These are phyloP conservation scores for Rhagophthalmus giganteus DNA, from an alignment of 2,888 invertebrate genomes.

Conservation along the genomic window DNA sequence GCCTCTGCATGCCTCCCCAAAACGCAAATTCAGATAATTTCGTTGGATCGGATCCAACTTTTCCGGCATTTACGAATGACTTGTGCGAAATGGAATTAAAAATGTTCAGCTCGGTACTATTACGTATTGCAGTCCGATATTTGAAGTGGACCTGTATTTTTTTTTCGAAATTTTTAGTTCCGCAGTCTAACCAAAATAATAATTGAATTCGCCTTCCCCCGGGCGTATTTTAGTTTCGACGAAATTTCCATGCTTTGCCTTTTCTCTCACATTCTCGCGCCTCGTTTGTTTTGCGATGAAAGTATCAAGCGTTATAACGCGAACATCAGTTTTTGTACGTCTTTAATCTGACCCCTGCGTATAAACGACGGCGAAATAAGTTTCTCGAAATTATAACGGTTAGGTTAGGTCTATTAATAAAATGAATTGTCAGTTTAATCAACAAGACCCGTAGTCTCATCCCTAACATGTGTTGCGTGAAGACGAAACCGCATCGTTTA, in stretches of 20 bases:
- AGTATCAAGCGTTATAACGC: neutral
- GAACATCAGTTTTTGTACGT: neutral
- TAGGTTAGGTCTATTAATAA: no score
- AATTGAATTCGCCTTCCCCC: slow-evolving; percentile 10
- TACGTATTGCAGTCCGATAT: neutral
- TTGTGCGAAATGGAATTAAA: slow-evolving; percentile 18
- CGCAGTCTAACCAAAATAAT: slow-evolving; percentile 1
- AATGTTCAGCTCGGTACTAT: slow-evolving; percentile 4
- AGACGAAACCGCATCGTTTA: no score
- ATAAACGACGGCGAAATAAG: no score
- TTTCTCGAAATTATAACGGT: no score
- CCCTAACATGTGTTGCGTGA: no score
- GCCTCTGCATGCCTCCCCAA: slow-evolving; percentile 24
- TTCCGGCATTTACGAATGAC: slow-evolving; percentile 14
- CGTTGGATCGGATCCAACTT: slow-evolving; percentile 34
- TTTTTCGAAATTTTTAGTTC: slow-evolving; percentile 4
- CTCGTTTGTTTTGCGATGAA: slow-evolving; percentile 8
- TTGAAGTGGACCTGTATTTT: slow-evolving; percentile 1
- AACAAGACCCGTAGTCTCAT: no score
- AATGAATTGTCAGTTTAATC: no score
- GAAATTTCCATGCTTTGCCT: slow-evolving; percentile 10
- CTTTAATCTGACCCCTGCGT: neutral
- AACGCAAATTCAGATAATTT: slow-evolving; percentile 37
- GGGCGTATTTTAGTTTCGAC: slow-evolving; percentile 12
- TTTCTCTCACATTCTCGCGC: slow-evolving; percentile 6